Percentiles rank a stretch among this genome's conserved stretches.
phyloP scores from a whole-genome alignment of 2,797 vertebrate species.

The Fringilla coelebs region DNA sequence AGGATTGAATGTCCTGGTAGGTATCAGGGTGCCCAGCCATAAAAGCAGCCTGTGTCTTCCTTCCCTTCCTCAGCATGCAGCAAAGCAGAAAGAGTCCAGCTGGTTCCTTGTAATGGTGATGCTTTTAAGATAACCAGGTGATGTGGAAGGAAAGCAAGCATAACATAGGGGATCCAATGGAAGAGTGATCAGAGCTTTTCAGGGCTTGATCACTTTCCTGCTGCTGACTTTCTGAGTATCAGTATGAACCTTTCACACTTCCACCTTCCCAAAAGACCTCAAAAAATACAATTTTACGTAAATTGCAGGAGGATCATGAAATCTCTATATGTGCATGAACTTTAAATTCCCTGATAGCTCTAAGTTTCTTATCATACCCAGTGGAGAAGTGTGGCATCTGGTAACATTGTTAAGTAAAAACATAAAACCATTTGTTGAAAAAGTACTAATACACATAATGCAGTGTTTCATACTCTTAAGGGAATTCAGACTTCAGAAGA shows the following conservation, averaged over 20 bases:
- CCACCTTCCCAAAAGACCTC: neutral
- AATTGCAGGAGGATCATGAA: neutral
- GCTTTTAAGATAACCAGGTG: neutral
- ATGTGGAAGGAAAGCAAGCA: neutral
- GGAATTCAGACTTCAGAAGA: neutral
- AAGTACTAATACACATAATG: neutral
- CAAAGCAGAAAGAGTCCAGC: neutral
- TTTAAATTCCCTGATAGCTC: neutral
- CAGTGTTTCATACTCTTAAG: neutral
- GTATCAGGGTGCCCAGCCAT: neutral
- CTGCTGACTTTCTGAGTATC: neutral
- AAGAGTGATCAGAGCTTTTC: neutral
- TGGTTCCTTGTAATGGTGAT: neutral
- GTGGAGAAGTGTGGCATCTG: neutral
- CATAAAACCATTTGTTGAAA: constrained; percentile 12
- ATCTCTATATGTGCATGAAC: neutral
- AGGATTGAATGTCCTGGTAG: neutral
- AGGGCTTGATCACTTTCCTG: neutral
- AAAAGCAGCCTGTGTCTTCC: neutral
- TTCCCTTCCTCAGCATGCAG: neutral
- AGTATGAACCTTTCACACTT: neutral
- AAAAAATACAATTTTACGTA: neutral
- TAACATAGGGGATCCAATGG: neutral
- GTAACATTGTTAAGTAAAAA: neutral
- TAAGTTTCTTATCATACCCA: neutral